These are phyloP conservation scores for Mesocentrotus franciscanus DNA, from an alignment of 53 echinoderm and acorn worm species.

Conservation along the genomic window DNA sequence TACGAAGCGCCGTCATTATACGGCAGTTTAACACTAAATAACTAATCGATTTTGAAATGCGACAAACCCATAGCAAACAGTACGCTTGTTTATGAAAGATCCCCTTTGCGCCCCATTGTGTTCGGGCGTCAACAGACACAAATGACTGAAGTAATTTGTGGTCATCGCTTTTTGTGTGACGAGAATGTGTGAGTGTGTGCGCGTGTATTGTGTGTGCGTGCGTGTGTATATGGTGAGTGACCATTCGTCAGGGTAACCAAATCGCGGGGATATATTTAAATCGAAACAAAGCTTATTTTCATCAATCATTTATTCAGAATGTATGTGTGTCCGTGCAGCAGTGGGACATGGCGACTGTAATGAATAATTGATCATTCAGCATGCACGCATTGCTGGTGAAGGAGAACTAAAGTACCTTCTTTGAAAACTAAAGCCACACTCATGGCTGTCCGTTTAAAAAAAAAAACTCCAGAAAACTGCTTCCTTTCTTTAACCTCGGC, in stretches of 20 bases:
- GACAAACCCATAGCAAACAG: not conserved
- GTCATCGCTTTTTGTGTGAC: slow-evolving; percentile 1
- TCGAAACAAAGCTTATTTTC: not conserved
- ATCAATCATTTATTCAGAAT: not conserved
- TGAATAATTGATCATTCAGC: slow-evolving; percentile 19
- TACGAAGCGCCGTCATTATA: slow-evolving; percentile 34
- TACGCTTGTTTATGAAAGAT: slow-evolving; percentile 47
- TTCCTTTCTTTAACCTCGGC: too few species aligned
- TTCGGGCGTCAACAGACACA: slow-evolving; percentile 5
- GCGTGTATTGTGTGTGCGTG: not conserved
- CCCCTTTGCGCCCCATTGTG: slow-evolving; percentile 38
- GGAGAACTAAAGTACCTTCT: not conserved
- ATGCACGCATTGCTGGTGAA: not conserved
- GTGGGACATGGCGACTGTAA: not conserved
- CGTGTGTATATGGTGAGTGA: not conserved
- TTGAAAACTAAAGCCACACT: not conserved
- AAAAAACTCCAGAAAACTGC: too few species aligned
- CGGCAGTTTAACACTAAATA: slow-evolving; percentile 45
- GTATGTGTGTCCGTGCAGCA: not conserved
- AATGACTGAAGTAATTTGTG: slow-evolving; percentile 37
- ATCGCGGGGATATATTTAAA: not conserved
- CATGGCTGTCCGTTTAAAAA: not conserved
- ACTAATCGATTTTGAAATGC: slow-evolving; percentile 42
- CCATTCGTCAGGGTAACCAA: not conserved
- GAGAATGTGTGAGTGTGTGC: not conserved